Evolutionary conservation across 2,888 invertebrate genomes (phyloP).

Genomic region (Idaea dimidiata): DNA sequence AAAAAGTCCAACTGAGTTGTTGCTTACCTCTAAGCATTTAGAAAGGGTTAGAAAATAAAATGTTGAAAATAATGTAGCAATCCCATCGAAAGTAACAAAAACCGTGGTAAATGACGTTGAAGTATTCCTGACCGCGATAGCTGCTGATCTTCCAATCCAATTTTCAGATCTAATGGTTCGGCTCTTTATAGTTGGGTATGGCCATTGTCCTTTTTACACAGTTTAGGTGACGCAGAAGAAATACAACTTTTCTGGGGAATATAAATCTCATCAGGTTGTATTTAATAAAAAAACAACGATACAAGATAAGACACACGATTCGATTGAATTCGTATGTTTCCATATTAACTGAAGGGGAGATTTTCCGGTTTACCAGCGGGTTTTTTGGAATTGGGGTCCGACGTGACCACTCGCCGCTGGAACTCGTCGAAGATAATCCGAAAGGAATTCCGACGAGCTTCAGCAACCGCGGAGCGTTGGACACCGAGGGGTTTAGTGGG

Average conservation of each 20-base stretch:
- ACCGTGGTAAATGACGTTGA: conserved; percentile 8
- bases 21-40: background rate
- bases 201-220: conserved; percentile 21
- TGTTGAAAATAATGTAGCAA: background rate
- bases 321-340: no score
- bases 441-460: no score
- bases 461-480: no score
- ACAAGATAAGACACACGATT: no score
- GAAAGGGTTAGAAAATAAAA: background rate
- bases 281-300: no score
- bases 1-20: background rate
- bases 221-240: conserved; percentile 4
- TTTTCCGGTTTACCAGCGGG: no score
- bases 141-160: conserved; percentile 28
- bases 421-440: no score
- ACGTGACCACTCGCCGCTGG: no score
- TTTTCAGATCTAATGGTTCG: conserved; percentile 29
- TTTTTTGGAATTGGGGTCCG: no score
- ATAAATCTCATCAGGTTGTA: no score
- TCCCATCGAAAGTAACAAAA: background rate
- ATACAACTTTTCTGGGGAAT: background rate
- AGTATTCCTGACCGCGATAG: conserved; percentile 18
- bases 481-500: no score
- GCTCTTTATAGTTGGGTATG: conserved; percentile 29
- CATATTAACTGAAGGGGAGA: no score